phyloP scores from a whole-genome alignment of 2,888 invertebrate genomes.

The Stenotaenia linearis region DNA sequence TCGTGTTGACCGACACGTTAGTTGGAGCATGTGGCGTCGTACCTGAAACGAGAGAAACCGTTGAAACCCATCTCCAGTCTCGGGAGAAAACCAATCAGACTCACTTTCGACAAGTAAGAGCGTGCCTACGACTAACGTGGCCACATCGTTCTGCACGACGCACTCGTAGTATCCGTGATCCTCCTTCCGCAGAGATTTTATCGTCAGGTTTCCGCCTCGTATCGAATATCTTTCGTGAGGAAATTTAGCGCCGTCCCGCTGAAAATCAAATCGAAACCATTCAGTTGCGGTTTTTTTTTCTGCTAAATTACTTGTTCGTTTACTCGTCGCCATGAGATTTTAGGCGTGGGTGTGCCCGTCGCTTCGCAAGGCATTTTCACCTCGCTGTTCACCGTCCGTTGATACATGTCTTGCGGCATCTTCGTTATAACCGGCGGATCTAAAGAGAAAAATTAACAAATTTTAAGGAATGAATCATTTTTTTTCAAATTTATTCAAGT shows the following conservation, averaged over 20 bases:
- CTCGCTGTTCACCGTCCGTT: conserved; percentile 79
- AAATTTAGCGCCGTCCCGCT: conserved; percentile 73
- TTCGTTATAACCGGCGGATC: conserved; percentile 27
- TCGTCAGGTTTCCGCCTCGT: conserved; percentile 82
- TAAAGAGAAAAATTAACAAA: background rate
- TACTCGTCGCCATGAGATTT: conserved; percentile 82
- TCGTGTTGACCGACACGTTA: conserved; percentile 83
- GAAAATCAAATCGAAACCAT: too few relatives aligned
- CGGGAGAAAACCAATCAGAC: conserved; percentile 26
- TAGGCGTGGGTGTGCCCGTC: conserved; percentile 81
- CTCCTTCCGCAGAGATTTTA: conserved; percentile 74
- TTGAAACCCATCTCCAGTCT: background rate
- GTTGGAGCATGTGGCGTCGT: conserved; percentile 96
- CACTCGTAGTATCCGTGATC: conserved; percentile 96
- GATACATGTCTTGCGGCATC: conserved; percentile 78
- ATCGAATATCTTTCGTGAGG: conserved; percentile 73
- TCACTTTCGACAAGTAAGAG: conserved; percentile 47
- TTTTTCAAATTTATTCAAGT: background rate
- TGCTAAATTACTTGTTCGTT: conserved; percentile 37
- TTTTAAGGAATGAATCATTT: background rate
- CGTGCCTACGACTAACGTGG: conserved; percentile 77
- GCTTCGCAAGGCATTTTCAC: conserved; percentile 95
- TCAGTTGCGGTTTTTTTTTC: too few relatives aligned
- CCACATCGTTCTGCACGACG: conserved; percentile 89
- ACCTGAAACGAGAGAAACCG: conserved; percentile 57